phyloP scores from a whole-genome alignment of 2,797 vertebrate genomes.

The Acrossocheilus fasciatus region DNA sequence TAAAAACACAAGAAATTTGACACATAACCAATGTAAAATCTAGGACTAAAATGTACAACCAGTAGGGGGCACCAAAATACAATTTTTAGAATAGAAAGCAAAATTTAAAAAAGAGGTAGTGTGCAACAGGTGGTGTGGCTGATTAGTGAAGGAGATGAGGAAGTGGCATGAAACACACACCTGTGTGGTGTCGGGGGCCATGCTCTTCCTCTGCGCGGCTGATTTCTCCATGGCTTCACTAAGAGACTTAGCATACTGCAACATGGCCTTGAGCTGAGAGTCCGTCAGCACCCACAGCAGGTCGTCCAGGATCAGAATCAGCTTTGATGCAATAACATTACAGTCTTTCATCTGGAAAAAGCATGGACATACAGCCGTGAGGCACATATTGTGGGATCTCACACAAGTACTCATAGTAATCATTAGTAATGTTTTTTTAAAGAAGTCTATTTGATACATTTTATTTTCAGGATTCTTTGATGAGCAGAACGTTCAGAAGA shows the following conservation, averaged over 20 bases:
- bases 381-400: not conserved
- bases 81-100: not conserved
- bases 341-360: constrained; percentile 92
- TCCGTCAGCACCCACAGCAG: constrained; percentile 98
- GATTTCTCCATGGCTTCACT: constrained; percentile 99
- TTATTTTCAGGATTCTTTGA: not conserved
- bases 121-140: constrained; percentile 4
- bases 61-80: not conserved
- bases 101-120: not conserved
- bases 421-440: not conserved
- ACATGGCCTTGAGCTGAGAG: constrained; percentile 98
- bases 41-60: not conserved
- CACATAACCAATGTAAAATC: not conserved
- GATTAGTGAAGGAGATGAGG: not conserved
- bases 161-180: constrained; percentile 63
- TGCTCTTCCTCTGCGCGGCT: constrained; percentile 95
- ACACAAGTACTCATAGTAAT: not conserved
- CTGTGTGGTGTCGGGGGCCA: constrained; percentile 88
- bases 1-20: constrained; percentile 66
- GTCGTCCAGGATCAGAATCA: constrained; percentile 95
- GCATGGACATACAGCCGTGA: not conserved
- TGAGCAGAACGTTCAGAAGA: not conserved
- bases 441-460: not conserved
- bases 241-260: constrained; percentile 98
- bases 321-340: constrained; percentile 95